These are phyloP conservation scores for Ptilorrhoa leucosticta DNA, from an alignment of 2,113 vertebrate species.

Conservation along the genomic window DNA sequence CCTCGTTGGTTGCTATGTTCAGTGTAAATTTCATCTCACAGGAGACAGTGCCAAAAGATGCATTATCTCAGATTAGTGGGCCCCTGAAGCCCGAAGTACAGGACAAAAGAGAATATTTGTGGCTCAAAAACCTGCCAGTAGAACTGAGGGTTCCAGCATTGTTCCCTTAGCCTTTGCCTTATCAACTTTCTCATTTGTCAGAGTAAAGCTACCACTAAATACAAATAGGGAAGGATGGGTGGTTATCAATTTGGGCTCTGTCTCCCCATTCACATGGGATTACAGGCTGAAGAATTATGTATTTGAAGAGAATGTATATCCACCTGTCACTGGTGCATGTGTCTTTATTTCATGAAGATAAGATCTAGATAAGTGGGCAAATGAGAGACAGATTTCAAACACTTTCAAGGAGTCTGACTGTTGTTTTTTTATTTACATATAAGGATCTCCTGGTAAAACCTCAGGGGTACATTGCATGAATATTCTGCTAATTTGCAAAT, in stretches of 20 bases:
- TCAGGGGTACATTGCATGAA: not conserved
- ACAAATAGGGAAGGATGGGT: not conserved
- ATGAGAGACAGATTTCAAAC: not conserved
- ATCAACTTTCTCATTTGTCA: not conserved
- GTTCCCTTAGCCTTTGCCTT: not conserved
- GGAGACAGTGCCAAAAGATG: not conserved
- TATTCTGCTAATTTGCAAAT: not conserved
- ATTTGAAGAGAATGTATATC: not conserved
- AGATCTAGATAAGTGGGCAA: not conserved
- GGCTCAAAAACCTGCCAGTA: not conserved
- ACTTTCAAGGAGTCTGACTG: not conserved
- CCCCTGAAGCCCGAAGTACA: not conserved
- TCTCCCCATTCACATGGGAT: not conserved
- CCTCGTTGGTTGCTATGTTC: not conserved
- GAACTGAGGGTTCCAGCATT: not conserved
- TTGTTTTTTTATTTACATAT: not conserved
- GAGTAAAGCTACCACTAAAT: not conserved
- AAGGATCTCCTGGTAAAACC: not conserved
- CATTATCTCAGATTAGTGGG: not conserved
- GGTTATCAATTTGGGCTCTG: not conserved
- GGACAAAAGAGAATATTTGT: not conserved
- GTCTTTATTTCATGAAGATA: not conserved
- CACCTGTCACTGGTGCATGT: not conserved
- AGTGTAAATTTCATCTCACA: not conserved
- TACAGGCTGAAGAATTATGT: not conserved